Conservation (phyloP, 2,113 vertebrate species). For the Fregetta grallaria region DNA sequence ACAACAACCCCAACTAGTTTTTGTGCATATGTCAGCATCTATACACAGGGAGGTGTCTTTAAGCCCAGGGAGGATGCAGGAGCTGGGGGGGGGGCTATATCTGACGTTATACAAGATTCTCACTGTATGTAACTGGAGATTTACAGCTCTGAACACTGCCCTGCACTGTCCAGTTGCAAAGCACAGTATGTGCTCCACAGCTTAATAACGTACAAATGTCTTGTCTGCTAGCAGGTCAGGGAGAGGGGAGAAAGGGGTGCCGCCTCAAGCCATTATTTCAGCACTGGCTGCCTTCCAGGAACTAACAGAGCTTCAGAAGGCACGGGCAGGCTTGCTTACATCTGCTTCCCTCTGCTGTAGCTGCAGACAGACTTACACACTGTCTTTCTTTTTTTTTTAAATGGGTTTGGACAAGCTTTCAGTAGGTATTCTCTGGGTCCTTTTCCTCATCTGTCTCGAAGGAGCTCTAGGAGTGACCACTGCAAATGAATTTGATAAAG, state of each 20-base stretch:
- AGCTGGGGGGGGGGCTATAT: neutral
- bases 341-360: conserved; percentile 43
- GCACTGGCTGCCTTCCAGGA: conserved; percentile 55
- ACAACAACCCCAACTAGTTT: neutral
- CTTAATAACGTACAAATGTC: neutral
- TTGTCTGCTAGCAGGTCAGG: neutral
- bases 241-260: neutral
- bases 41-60: neutral
- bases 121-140: neutral
- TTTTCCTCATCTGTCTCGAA: neutral
- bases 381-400: fast-evolving
- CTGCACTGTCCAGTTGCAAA: neutral
- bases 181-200: neutral
- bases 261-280: neutral
- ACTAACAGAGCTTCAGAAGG: neutral
- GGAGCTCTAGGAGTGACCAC: neutral
- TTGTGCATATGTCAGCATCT: fast-evolving
- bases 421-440: neutral
- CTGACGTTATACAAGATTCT: neutral
- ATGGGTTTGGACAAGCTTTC: neutral
- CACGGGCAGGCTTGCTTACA: neutral
- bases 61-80: neutral
- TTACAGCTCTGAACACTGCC: neutral
- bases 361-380: neutral
- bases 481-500: neutral